Percentiles rank a stretch among this genome's conserved stretches.
Evolutionary conservation across 2,113 vertebrate species (phyloP).

Genomic region (Oenanthe melanoleuca): DNA sequence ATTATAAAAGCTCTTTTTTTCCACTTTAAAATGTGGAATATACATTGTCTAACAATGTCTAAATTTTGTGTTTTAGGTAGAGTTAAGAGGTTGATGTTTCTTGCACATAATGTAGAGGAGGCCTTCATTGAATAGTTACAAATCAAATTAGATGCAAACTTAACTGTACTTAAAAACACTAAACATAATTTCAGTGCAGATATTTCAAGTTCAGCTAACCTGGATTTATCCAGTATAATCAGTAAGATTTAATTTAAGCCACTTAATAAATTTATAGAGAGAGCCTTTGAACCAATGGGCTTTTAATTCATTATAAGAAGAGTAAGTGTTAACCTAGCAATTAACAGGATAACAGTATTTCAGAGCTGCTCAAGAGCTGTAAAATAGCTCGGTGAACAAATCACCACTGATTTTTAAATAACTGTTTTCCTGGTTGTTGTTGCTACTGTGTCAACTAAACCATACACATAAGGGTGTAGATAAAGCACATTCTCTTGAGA

Average conservation of each 20-base stretch:
- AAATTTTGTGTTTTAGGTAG: not conserved
- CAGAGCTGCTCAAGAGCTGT: not conserved
- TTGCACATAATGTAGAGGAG: not conserved
- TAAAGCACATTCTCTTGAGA: not conserved
- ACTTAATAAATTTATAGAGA: conserved; percentile 28
- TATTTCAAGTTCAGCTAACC: conserved; percentile 25
- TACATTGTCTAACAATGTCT: not conserved
- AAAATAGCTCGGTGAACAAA: conserved; percentile 16
- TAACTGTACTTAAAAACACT: not conserved
- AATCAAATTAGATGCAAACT: conserved; percentile 7
- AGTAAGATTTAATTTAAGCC: conserved; percentile 41
- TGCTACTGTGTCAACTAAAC: not conserved
- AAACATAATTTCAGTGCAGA: not conserved
- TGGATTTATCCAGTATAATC: not conserved
- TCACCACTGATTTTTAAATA: conserved; percentile 1
- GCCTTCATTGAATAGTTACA: not conserved
- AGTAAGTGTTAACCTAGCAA: conserved; percentile 34
- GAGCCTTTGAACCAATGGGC: not conserved
- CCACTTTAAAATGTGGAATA: not conserved
- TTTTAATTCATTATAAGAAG: conserved; percentile 25
- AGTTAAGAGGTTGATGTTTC: not conserved
- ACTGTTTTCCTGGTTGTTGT: not conserved
- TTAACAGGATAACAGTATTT: conserved; percentile 34
- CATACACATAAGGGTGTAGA: not conserved
- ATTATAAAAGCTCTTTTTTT: not conserved